Conservation (phyloP, 2,113 vertebrate species). For the Petromus typicus region DNA sequence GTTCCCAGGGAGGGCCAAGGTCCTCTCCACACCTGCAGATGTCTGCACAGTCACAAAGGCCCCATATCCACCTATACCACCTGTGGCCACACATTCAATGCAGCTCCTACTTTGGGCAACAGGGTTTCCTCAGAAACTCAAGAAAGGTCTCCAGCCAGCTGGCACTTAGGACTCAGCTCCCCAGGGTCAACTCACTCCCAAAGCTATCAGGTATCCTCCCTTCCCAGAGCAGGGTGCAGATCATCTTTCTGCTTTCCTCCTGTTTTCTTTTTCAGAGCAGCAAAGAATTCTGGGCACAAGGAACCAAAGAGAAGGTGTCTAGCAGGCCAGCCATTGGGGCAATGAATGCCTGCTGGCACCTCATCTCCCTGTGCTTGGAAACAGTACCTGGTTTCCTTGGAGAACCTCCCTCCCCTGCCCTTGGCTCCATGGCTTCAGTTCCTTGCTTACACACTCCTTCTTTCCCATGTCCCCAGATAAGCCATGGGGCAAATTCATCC, state of each 20-base stretch:
- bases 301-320: background rate
- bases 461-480: background rate
- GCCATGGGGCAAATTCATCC: background rate
- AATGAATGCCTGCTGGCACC: background rate
- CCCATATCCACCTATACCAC: background rate
- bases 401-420: background rate
- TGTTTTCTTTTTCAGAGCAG: accelerated
- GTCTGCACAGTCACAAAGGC: conserved; percentile 19
- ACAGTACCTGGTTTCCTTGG: background rate
- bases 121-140: background rate
- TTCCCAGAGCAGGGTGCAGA: background rate
- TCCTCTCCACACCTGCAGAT: background rate
- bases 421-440: background rate
- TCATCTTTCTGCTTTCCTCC: background rate
- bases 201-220: background rate
- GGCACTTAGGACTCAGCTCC: background rate
- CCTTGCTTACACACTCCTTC: background rate
- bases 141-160: background rate
- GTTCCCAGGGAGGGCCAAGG: conserved; percentile 27
- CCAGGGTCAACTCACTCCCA: background rate
- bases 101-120: no score
- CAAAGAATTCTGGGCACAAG: background rate
- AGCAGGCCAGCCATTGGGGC: background rate
- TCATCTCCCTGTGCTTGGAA: background rate
- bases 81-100: background rate